Evolutionary conservation across 2,113 vertebrate genomes (phyloP).

Genomic region (Aplodontia rufa): DNA sequence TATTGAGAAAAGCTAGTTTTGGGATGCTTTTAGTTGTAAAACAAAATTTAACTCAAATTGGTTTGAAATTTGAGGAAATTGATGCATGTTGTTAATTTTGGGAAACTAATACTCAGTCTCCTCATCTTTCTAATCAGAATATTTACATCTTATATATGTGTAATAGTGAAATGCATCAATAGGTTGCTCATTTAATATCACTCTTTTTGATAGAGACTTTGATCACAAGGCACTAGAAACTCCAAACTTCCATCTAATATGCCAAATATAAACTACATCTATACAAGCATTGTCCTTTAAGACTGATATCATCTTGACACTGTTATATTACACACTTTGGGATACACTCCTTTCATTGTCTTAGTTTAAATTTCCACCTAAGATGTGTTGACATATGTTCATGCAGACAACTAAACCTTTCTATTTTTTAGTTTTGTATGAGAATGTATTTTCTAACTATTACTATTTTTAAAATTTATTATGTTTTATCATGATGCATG

Average conservation of each 20-base stretch:
- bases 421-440: too few species aligned
- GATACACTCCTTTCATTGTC: not conserved
- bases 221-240: not conserved
- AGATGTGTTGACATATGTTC: not conserved
- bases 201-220: too few species aligned
- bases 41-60: too few species aligned
- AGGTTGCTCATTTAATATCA: too few species aligned
- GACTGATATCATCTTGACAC: not conserved
- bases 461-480: too few species aligned
- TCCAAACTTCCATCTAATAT: not conserved
- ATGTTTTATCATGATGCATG: too few species aligned
- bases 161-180: too few species aligned
- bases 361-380: not conserved
- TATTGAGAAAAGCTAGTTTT: too few species aligned
- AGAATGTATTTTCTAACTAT: too few species aligned
- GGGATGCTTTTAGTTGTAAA: too few species aligned
- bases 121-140: not conserved
- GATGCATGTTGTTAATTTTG: not conserved
- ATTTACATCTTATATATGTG: not conserved
- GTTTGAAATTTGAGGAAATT: too few species aligned
- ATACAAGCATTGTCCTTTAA: not conserved
- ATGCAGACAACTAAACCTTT: not conserved
- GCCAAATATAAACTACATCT: not conserved
- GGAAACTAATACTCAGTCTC: not conserved
- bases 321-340: not conserved